Conservation (phyloP, 2,888 invertebrate genomes). For the Latheticus oryzae region DNA sequence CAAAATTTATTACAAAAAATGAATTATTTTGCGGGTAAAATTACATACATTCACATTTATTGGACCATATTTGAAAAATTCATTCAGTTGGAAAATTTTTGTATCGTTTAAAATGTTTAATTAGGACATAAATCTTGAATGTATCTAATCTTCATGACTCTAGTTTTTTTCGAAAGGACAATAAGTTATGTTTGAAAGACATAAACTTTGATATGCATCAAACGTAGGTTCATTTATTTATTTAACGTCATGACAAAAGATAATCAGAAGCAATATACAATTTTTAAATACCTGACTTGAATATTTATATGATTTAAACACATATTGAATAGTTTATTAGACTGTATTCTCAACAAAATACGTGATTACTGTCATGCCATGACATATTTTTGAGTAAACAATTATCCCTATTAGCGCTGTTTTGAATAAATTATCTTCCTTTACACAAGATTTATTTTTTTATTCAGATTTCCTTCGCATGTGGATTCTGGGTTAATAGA, state of each 20-base stretch:
- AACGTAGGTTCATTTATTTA: conserved; percentile 24
- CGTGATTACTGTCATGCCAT: too few species aligned
- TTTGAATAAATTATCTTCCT: too few species aligned
- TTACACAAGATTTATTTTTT: conserved; percentile 1
- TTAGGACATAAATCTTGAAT: too few species aligned
- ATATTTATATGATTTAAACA: conserved; percentile 17
- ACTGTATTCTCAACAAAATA: neutral
- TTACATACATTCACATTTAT: too few species aligned
- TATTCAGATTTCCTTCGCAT: conserved; percentile 77
- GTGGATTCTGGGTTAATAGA: conserved; percentile 87
- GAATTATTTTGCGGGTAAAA: too few species aligned
- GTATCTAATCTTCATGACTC: too few species aligned
- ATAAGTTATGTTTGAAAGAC: too few species aligned
- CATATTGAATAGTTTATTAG: conserved; percentile 16
- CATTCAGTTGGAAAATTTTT: too few species aligned
- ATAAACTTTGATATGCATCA: conserved; percentile 19
- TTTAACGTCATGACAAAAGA: conserved; percentile 15
- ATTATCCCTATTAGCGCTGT: neutral
- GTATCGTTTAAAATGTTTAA: too few species aligned
- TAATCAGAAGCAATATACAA: conserved; percentile 21
- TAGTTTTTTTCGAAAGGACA: too few species aligned
- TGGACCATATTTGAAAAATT: too few species aligned
- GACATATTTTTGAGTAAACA: neutral
- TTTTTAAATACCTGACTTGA: conserved; percentile 14
- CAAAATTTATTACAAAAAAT: too few species aligned